A percentile compares a stretch with the other conserved stretches of the same genome.
Evolutionary conservation across 2,888 invertebrate species (phyloP).

Genomic region (Bimastos eiseni): DNA sequence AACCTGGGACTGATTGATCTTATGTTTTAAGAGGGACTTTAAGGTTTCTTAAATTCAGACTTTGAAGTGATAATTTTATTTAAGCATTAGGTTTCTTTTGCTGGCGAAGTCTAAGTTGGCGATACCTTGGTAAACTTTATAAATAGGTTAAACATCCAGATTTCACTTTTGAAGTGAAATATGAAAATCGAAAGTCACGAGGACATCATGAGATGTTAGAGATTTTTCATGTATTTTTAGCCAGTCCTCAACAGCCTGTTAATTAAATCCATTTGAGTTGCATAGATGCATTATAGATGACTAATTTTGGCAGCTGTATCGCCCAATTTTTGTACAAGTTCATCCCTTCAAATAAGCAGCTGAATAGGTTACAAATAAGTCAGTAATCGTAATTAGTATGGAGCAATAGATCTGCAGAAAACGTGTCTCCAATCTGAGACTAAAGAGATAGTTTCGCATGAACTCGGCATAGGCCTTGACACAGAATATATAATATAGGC

Average conservation of each 20-base stretch:
- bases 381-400: neutral
- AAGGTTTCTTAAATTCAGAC: neutral
- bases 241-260: neutral
- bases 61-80: neutral
- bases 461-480: no score
- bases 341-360: neutral
- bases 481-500: no score
- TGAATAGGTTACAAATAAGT: neutral
- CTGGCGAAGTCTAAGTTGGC: no score
- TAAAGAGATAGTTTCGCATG: neutral
- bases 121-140: no score
- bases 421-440: neutral
- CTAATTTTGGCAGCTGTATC: neutral
- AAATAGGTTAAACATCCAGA: no score
- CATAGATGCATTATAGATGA: neutral
- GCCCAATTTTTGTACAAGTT: neutral
- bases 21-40: neutral
- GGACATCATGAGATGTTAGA: neutral
- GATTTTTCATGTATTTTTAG: neutral
- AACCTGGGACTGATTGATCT: neutral
- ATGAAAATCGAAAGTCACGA: neutral
- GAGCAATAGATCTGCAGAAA: neutral
- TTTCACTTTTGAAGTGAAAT: neutral
- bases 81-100: neutral
- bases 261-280: neutral